Evolutionary conservation across 2,888 invertebrate genomes (phyloP).

Genomic region (Girardia tigrina): DNA sequence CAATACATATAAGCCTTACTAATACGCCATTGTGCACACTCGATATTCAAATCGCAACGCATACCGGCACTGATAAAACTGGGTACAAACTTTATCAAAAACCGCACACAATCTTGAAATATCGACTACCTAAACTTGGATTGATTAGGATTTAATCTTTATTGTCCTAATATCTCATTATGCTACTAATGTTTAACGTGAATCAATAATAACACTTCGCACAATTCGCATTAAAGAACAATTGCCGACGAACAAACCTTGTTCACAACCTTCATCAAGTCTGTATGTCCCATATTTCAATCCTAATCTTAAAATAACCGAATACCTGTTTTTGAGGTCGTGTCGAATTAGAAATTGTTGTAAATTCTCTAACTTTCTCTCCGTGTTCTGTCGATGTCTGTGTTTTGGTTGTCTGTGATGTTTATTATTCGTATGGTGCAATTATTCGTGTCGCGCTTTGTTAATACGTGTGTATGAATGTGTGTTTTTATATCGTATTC

Average conservation of each 20-base stretch:
- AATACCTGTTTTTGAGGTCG: slow-evolving; percentile 23
- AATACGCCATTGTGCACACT: slow-evolving; percentile 23
- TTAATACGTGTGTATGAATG: too few relatives aligned
- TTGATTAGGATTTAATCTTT: slow-evolving; percentile 23
- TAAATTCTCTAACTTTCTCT: background rate
- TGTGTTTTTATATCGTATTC: background rate
- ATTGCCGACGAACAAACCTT: slow-evolving; percentile 18
- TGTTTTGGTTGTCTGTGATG: background rate
- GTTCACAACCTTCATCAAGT: background rate
- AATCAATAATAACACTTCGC: slow-evolving; percentile 15
- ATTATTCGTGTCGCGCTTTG: too few relatives aligned
- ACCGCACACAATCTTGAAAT: background rate
- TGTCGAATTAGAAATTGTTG: slow-evolving; percentile 20
- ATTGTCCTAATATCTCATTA: slow-evolving; percentile 23
- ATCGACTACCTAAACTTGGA: slow-evolving; percentile 2
- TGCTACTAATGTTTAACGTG: too few relatives aligned
- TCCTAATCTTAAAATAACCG: slow-evolving; percentile 4
- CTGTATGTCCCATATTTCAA: background rate
- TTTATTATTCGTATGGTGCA: background rate
- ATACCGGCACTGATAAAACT: slow-evolving; percentile 16
- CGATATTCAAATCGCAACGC: slow-evolving; percentile 8
- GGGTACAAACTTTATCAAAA: slow-evolving; percentile 18
- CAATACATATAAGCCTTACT: slow-evolving; percentile 20
- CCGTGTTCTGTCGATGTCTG: too few relatives aligned
- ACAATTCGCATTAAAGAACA: slow-evolving; percentile 2